Conservation (phyloP, 2,888 invertebrate species). For the Tortrix viridana region DNA sequence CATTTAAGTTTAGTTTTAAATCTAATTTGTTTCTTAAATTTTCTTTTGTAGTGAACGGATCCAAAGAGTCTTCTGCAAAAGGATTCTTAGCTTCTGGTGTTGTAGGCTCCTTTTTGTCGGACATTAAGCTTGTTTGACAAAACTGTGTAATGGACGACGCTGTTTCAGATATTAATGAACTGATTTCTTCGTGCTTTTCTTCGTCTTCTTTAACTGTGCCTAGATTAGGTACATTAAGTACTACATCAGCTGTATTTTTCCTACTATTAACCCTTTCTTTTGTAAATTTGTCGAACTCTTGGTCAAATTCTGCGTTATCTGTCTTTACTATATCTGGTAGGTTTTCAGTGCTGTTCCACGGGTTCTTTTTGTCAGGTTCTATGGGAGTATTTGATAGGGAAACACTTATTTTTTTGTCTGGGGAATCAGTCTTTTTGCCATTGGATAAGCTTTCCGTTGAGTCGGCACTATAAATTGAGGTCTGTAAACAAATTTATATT, state of each 20-base stretch:
- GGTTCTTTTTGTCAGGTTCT: slow-evolving; percentile 62
- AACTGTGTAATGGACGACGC: slow-evolving; percentile 60
- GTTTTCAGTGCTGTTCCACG: slow-evolving; percentile 66
- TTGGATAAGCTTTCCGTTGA: slow-evolving; percentile 64
- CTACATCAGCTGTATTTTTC: slow-evolving; percentile 58
- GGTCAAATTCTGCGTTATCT: slow-evolving; percentile 62
- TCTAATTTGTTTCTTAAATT: slow-evolving; percentile 39
- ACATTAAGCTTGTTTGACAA: slow-evolving; percentile 45
- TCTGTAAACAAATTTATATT: slow-evolving; percentile 55
- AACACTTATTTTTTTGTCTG: slow-evolving; percentile 48
- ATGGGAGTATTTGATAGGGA: slow-evolving; percentile 67
- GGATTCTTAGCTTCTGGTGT: slow-evolving; percentile 36
- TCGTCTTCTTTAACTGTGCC: slow-evolving; percentile 74
- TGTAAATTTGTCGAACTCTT: slow-evolving; percentile 78
- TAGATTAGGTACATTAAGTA: slow-evolving; percentile 63
- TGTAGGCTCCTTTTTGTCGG: slow-evolving; percentile 20
- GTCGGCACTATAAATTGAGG: slow-evolving; percentile 66
- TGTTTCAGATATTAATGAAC: slow-evolving; percentile 59
- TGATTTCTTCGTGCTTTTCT: slow-evolving; percentile 62
- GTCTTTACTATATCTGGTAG: slow-evolving; percentile 46
- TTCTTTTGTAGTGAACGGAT: slow-evolving; percentile 4
- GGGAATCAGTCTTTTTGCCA: slow-evolving; percentile 53
- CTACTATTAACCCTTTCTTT: slow-evolving; percentile 67
- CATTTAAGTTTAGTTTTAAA: slow-evolving; percentile 39
- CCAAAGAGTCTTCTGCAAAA: slow-evolving; percentile 39